A percentile compares a stretch with the other conserved stretches of the same genome.
These are phyloP conservation scores for Melolontha melolontha DNA, from an alignment of 2,888 invertebrate species.

Conservation along the genomic window DNA sequence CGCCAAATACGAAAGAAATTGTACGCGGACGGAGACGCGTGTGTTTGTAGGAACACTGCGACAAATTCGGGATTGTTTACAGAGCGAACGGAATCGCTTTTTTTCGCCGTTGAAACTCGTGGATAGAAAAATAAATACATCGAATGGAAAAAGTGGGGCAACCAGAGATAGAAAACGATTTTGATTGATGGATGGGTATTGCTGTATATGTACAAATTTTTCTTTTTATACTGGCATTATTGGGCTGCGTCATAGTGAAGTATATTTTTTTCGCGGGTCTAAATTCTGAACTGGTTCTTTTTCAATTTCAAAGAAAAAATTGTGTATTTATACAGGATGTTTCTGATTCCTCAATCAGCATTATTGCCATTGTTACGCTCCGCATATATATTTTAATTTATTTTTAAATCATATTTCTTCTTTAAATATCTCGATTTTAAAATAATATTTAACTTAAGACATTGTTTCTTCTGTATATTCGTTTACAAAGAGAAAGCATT, in stretches of 20 bases:
- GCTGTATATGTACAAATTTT: background rate
- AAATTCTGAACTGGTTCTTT: too few relatives aligned
- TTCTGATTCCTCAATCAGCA: too few relatives aligned
- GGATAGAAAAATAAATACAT: constrained; percentile 30
- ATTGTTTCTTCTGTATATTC: too few relatives aligned
- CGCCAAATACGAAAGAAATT: constrained; percentile 34
- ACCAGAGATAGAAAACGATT: constrained; percentile 23
- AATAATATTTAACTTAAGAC: too few relatives aligned
- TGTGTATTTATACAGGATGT: too few relatives aligned
- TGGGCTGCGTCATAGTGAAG: constrained; percentile 11
- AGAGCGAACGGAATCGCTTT: constrained; percentile 16
- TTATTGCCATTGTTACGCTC: too few relatives aligned
- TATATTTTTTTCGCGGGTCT: background rate
- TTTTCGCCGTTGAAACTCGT: constrained; percentile 7
- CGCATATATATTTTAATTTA: too few relatives aligned
- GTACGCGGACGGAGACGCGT: background rate
- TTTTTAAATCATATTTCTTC: too few relatives aligned
- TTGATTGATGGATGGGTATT: constrained; percentile 32
- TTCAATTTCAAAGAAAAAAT: too few relatives aligned
- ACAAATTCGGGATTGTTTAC: constrained; percentile 37
- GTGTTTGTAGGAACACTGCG: constrained; percentile 6
- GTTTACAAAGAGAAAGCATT: too few relatives aligned
- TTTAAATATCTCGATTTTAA: too few relatives aligned
- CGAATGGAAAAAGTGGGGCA: background rate
- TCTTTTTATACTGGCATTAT: constrained; percentile 19